phyloP scores from a whole-genome alignment of 2,888 invertebrate species.

The Zhuqinia jingwanae region DNA sequence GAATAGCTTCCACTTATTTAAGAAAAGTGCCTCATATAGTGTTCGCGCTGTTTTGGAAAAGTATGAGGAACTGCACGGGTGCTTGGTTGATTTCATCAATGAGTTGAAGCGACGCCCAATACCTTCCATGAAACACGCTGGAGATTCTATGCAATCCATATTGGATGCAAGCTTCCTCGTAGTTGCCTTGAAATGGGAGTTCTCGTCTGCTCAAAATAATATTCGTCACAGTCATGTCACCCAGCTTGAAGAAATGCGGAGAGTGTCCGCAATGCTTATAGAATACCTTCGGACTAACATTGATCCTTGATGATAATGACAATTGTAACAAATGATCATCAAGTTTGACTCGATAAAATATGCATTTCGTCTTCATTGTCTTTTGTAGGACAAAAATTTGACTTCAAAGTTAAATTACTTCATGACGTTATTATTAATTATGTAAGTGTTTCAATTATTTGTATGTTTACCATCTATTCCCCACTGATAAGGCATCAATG shows the following conservation, averaged over 20 bases:
- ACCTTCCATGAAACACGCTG: neutral
- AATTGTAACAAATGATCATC: no score
- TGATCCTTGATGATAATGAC: neutral
- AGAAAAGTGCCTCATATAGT: neutral
- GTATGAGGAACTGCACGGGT: neutral
- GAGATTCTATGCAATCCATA: neutral
- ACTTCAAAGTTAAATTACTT: neutral
- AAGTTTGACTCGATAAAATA: neutral
- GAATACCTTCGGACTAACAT: slow-evolving; percentile 14
- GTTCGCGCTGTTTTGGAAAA: neutral
- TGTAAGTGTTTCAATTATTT: neutral
- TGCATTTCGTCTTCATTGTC: neutral
- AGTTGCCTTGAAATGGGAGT: neutral
- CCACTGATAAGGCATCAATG: no score
- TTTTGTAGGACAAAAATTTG: neutral
- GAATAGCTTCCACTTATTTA: neutral
- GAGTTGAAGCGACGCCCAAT: neutral
- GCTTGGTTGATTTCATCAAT: neutral
- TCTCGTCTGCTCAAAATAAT: slow-evolving; percentile 16
- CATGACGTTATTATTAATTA: neutral
- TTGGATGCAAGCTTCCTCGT: neutral
- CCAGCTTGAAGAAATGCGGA: slow-evolving; percentile 53
- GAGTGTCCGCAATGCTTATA: neutral
- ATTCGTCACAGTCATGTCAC: slow-evolving; percentile 12
- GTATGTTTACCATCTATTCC: neutral